Percentiles rank a stretch among this genome's conserved stretches.
phyloP scores from a whole-genome alignment of 1,140 invertebrate genomes.

The Cydia amplana region DNA sequence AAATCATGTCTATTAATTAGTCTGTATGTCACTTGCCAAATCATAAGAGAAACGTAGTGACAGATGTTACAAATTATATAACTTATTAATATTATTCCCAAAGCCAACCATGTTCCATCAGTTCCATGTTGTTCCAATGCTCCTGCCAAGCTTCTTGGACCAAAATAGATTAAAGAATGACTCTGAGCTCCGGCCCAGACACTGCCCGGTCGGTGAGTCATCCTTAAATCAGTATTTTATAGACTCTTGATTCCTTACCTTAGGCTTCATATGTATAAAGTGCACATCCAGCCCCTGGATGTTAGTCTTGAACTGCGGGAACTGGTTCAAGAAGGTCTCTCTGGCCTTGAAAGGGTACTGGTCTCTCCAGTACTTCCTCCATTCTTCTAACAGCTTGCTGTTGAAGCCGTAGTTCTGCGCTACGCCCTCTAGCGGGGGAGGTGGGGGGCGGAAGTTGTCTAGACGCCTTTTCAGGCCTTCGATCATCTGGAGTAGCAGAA shows the following conservation, averaged over 20 bases:
- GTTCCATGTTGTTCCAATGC: too few species aligned
- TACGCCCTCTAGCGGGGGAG: slow-evolving; percentile 82
- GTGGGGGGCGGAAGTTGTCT: slow-evolving; percentile 74
- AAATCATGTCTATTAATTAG: not conserved
- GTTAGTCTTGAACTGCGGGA: slow-evolving; percentile 84
- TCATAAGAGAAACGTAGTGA: too few species aligned
- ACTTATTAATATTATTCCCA: too few species aligned
- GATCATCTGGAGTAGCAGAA: slow-evolving; percentile 76
- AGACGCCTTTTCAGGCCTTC: slow-evolving; percentile 82
- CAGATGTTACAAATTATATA: too few species aligned
- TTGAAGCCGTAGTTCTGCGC: slow-evolving; percentile 89
- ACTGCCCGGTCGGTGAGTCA: too few species aligned
- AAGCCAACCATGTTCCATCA: too few species aligned
- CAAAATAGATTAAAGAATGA: too few species aligned
- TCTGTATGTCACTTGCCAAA: too few species aligned
- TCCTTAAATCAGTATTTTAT: too few species aligned
- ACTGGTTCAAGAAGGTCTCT: slow-evolving; percentile 83
- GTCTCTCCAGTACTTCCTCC: slow-evolving; percentile 84
- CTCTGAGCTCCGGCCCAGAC: too few species aligned
- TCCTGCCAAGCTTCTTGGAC: too few species aligned
- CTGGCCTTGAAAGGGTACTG: slow-evolving; percentile 84
- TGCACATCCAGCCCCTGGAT: slow-evolving; percentile 85
- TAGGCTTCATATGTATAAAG: slow-evolving; percentile 82
- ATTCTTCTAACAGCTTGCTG: slow-evolving; percentile 80
- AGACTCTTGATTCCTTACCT: slow-evolving; percentile 21